phyloP scores from a whole-genome alignment of 2,797 vertebrate genomes.

The Neosalanx taihuensis region DNA sequence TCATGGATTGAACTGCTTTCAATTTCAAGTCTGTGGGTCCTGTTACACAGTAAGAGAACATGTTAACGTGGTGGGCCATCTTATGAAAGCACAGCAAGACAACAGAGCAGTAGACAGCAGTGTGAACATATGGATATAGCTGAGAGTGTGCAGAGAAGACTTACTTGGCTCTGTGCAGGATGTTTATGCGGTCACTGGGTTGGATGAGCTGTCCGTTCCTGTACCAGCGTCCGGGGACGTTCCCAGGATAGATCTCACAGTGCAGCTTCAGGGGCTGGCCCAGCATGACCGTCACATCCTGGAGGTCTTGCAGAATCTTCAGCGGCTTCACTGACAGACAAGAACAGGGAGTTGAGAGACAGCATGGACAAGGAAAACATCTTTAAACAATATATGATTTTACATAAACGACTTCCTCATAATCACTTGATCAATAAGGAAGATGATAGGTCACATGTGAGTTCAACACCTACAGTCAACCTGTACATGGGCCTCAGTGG shows the following conservation, averaged over 20 bases:
- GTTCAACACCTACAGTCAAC: conserved; percentile 81
- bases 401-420: neutral
- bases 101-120: neutral
- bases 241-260: conserved; percentile 91
- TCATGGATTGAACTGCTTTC: conserved; percentile 80
- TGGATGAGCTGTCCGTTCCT: conserved; percentile 91
- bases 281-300: conserved; percentile 82
- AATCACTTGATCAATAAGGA: neutral
- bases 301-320: conserved; percentile 86
- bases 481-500: conserved; percentile 81
- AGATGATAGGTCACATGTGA: neutral
- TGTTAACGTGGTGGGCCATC: neutral
- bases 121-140: no score
- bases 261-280: conserved; percentile 90
- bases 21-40: conserved; percentile 88
- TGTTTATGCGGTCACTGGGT: conserved; percentile 83
- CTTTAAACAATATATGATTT: neutral
- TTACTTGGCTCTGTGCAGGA: conserved; percentile 90
- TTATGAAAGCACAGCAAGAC: neutral
- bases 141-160: conserved; percentile 3
- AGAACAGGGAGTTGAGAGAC: neutral
- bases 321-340: conserved; percentile 86
- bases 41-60: conserved; percentile 46
- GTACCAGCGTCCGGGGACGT: conserved; percentile 92
- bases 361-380: neutral